These are phyloP conservation scores for Chaetorhynchus papuensis DNA, from an alignment of 2,113 vertebrate species.

Conservation along the genomic window DNA sequence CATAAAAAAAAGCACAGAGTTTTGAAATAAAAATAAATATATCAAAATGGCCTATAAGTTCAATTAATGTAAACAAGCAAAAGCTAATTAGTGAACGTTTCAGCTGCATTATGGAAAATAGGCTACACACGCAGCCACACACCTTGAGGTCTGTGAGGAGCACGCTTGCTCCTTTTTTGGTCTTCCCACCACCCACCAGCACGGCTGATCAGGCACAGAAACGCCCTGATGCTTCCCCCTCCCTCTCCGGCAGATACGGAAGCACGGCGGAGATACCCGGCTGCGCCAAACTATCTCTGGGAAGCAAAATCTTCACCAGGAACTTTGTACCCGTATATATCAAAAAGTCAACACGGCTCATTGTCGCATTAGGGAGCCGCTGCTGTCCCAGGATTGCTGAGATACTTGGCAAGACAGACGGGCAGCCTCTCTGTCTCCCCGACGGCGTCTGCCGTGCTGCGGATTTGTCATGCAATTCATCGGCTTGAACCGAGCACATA, in stretches of 20 bases:
- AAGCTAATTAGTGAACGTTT: not conserved
- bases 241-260: not conserved
- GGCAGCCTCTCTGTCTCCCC: constrained; percentile 42
- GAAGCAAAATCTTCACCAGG: not conserved
- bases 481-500: constrained; percentile 21
- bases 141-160: not conserved
- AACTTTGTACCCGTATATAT: not conserved
- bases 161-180: not conserved
- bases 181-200: not conserved
- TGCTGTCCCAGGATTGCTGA: constrained; percentile 19
- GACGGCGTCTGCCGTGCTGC: constrained; percentile 38
- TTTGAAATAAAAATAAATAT: not conserved
- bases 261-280: not conserved
- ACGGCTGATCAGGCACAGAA: not conserved
- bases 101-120: not conserved
- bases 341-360: constrained; percentile 22
- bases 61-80: not conserved
- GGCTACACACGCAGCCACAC: not conserved
- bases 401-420: constrained; percentile 45
- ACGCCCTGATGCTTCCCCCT: not conserved
- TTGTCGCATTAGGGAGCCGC: constrained; percentile 4
- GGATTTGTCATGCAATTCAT: constrained; percentile 40
- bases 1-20: not conserved
- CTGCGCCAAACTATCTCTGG: not conserved
- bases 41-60: not conserved